Conservation (phyloP, 2,888 invertebrate genomes). For the Eutolmus rufibarbis region DNA sequence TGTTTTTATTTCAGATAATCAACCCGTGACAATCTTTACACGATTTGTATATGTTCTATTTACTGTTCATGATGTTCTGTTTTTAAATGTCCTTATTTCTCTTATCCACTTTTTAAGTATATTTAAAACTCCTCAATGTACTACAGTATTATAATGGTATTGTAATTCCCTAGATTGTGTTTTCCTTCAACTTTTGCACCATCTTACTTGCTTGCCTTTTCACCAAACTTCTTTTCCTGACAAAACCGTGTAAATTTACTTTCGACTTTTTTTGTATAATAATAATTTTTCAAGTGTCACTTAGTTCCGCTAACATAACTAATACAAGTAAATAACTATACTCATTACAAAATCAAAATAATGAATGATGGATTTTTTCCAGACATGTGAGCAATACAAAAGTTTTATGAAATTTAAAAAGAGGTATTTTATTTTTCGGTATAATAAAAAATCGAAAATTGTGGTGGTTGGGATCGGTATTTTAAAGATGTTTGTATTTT, state of each 20-base stretch:
- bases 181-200: not conserved
- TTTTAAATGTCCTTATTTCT: not conserved
- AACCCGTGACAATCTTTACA: slow-evolving; percentile 40
- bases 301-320: not conserved
- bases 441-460: not conserved
- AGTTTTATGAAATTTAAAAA: not conserved
- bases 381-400: not conserved
- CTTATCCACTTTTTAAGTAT: slow-evolving; percentile 28
- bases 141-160: slow-evolving; percentile 34
- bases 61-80: slow-evolving; percentile 13
- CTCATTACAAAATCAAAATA: not conserved
- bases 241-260: slow-evolving; percentile 29
- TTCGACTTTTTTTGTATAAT: not conserved
- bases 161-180: slow-evolving; percentile 26
- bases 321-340: not conserved
- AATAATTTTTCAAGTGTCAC: not conserved
- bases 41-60: slow-evolving; percentile 28
- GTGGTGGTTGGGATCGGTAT: not conserved
- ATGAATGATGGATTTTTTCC: not conserved
- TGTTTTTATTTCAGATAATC: slow-evolving; percentile 38
- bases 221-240: not conserved
- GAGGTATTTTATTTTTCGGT: not conserved
- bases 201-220: not conserved
- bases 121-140: slow-evolving; percentile 30
- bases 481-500: not conserved